Base-by-base conservation (phyloP, 64 coral and sea anemone genomes). In the Acropora tenuis region DNA sequence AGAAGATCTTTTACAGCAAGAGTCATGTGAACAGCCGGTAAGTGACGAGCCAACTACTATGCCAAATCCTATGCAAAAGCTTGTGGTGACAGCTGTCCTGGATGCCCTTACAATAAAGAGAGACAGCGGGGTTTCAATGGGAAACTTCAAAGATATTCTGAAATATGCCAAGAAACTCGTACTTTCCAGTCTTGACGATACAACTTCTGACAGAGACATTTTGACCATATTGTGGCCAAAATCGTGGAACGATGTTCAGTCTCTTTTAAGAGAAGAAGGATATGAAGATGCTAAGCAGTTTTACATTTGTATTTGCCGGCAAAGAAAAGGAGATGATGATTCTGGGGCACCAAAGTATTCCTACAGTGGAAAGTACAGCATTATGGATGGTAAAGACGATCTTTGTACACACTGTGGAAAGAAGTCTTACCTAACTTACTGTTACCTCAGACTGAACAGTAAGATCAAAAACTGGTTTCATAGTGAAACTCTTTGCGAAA, bases 81-180 rank as follows among this genome's bases (percentile, higher is more conserved):
- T 87, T 30, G 79, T 94, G 15, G 50, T 95, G 74, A 78, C 91
- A 19, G 93, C 89, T 48, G 94, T 95, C 15, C 76, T 95, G 48
- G 80, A 95, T 77, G 94, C 94, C 57, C 83, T 91, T 30, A 91
- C 18, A 57, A 95, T 95, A 13, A 81, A 42, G 76, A 44, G 90
- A 16, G 67, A 95, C 43, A 86, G 82, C 86, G 83, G 88, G 55
- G 13, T 78, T 10, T 95, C 89, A 48, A 41, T 78, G 1, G 55
- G 69, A 48, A 90, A 82, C 1, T 91, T 95, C 76, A 83, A 91
- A 80, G 75, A 95, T n/a, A 86, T 94, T 72, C 80, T 90, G 18
- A 48, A 95, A 10, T 91, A 90, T 91, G 88, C 88, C 12, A 91
- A 94, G 57, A 78, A 71, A 3, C 43, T 94, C 47, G 57, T 94